Percentiles rank a stretch among this genome's conserved stretches.
phyloP scores from a whole-genome alignment of 2,888 invertebrate genomes.

The Orthonevra nobilis region DNA sequence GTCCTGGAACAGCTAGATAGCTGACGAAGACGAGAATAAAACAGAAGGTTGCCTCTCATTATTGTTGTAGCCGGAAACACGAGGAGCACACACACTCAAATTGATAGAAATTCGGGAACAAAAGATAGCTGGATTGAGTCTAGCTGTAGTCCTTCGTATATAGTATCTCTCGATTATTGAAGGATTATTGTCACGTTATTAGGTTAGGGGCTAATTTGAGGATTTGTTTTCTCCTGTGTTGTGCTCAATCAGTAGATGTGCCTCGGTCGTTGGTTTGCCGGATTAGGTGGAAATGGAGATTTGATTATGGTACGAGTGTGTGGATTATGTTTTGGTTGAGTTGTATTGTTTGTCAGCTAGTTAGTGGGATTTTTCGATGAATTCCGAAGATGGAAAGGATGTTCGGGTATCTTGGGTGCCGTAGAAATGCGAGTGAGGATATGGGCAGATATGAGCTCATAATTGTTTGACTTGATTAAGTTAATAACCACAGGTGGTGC shows the following conservation, averaged over 20 bases:
- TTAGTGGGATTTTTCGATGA: conserved; percentile 8
- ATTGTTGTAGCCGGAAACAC: conserved; percentile 3
- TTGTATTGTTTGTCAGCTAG: conserved; percentile 13
- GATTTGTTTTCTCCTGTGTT: conserved; percentile 34
- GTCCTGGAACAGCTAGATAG: conserved; percentile 2
- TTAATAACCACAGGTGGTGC: conserved; percentile 1
- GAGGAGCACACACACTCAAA: too few species aligned
- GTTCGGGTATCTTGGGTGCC: too few species aligned
- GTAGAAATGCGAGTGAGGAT: neutral
- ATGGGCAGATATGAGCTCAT: neutral
- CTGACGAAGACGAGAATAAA: neutral
- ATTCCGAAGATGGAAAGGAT: neutral
- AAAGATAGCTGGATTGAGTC: conserved; percentile 10
- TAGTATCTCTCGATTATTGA: conserved; percentile 50
- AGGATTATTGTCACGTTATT: conserved; percentile 65
- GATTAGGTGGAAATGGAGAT: conserved; percentile 31
- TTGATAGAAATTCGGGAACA: conserved; percentile 52
- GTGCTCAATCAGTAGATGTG: conserved; percentile 16
- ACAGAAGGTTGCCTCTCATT: conserved; percentile 14
- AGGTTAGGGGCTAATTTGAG: conserved; percentile 62
- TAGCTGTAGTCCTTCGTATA: neutral
- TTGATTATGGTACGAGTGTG: conserved; percentile 51
- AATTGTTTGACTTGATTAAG: conserved; percentile 35
- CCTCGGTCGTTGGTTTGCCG: neutral
- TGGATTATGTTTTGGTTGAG: conserved; percentile 39